phyloP scores from a whole-genome alignment of 35 echinoderm and acorn worm genomes.

The Holothuria glaberrima region DNA sequence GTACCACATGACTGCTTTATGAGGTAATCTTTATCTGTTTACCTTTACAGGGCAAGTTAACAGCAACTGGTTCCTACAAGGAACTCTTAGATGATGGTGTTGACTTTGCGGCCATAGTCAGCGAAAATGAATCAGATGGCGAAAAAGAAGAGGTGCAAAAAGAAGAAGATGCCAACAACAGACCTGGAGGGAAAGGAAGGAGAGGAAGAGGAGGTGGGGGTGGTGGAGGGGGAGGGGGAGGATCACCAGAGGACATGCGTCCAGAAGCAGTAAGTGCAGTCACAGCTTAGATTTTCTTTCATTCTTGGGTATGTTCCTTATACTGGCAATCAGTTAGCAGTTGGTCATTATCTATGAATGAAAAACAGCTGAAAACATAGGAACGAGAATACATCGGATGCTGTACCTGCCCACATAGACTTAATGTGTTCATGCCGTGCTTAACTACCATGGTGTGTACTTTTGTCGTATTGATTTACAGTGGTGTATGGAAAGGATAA shows the following conservation, averaged over 20 bases:
- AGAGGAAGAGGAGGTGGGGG: neutral
- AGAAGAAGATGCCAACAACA: conserved; percentile 7
- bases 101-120: conserved; percentile 60
- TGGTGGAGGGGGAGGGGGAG: neutral
- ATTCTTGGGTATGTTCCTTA: too few species aligned
- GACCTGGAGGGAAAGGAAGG: neutral
- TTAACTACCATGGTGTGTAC: too few species aligned
- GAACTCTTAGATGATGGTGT: conserved; percentile 53
- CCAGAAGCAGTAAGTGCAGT: neutral
- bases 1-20: too few species aligned
- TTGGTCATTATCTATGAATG: too few species aligned
- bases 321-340: too few species aligned
- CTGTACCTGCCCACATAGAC: too few species aligned
- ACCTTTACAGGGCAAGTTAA: conserved; percentile 24
- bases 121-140: conserved; percentile 9
- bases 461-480: too few species aligned
- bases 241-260: neutral
- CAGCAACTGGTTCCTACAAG: conserved; percentile 32
- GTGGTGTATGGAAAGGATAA: too few species aligned
- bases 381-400: too few species aligned
- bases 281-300: too few species aligned
- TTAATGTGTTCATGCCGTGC: too few species aligned
- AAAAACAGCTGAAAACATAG: too few species aligned
- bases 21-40: neutral
- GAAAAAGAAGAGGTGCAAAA: conserved; percentile 43